phyloP scores from a whole-genome alignment of 1,140 invertebrate genomes.

The Archivesica marissinica region DNA sequence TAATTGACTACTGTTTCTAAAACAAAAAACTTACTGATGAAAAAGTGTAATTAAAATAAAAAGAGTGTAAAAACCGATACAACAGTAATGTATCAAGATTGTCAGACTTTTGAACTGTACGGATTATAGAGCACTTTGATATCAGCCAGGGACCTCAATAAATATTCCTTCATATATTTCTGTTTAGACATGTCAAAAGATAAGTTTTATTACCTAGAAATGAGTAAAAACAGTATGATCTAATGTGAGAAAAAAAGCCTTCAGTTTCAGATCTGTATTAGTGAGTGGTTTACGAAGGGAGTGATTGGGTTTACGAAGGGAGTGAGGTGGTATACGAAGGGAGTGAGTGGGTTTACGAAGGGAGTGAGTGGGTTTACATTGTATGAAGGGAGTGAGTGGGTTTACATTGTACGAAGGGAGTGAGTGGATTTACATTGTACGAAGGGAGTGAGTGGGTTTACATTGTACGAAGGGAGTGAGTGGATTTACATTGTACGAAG shows the following conservation, averaged over 20 bases:
- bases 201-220: constrained; percentile 15
- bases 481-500: not conserved
- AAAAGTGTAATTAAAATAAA: not conserved
- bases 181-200: constrained; percentile 10
- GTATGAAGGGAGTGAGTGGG: too few relatives aligned
- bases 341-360: too few relatives aligned
- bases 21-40: not conserved
- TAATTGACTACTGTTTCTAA: not conserved
- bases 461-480: not conserved
- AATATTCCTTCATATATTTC: not conserved
- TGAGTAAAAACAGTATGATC: not conserved
- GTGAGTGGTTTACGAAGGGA: too few relatives aligned
- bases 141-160: not conserved
- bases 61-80: not conserved
- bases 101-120: not conserved
- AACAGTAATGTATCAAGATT: not conserved
- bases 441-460: too few relatives aligned
- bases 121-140: not conserved
- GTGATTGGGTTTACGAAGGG: too few relatives aligned
- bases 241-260: not conserved
- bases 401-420: too few relatives aligned
- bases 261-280: too few relatives aligned
- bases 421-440: too few relatives aligned
- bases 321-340: too few relatives aligned
- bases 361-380: too few relatives aligned